Conservation (phyloP, 2,113 vertebrate species). For the Poeciliopsis occidentalis region DNA sequence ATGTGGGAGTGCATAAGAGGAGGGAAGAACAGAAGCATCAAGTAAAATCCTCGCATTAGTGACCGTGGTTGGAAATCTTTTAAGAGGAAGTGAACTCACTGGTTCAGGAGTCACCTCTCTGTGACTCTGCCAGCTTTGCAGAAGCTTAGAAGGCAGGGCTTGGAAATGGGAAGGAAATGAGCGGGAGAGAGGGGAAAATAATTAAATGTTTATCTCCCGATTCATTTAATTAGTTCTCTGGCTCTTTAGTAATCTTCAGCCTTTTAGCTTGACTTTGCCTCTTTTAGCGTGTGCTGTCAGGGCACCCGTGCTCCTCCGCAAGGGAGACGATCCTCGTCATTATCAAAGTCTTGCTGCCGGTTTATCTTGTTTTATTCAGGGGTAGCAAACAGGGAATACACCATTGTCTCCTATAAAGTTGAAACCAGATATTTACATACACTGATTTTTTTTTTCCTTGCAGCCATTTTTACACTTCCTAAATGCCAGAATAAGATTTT, state of each 20-base stretch:
- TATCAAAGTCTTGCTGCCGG: constrained; percentile 39
- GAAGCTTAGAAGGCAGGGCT: constrained; percentile 33
- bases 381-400: neutral
- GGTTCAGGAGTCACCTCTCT: constrained; percentile 29
- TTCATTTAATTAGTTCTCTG: constrained; percentile 74
- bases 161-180: constrained; percentile 54
- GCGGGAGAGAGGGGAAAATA: constrained; percentile 57
- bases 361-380: constrained; percentile 48
- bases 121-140: constrained; percentile 23
- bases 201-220: constrained; percentile 73
- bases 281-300: constrained; percentile 51
- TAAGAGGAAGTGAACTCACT: constrained; percentile 1
- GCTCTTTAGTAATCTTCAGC: constrained; percentile 64
- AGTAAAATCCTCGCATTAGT: neutral
- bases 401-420: neutral
- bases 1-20: neutral
- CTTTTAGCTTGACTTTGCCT: constrained; percentile 67
- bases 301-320: constrained; percentile 48
- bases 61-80: constrained; percentile 4
- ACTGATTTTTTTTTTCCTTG: too few relatives aligned
- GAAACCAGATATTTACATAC: neutral
- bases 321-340: constrained; percentile 36
- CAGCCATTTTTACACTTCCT: neutral
- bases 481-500: neutral
- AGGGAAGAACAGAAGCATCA: constrained; percentile 4